phyloP scores from a whole-genome alignment of 2,888 invertebrate species.

The Brachypterus glaber region DNA sequence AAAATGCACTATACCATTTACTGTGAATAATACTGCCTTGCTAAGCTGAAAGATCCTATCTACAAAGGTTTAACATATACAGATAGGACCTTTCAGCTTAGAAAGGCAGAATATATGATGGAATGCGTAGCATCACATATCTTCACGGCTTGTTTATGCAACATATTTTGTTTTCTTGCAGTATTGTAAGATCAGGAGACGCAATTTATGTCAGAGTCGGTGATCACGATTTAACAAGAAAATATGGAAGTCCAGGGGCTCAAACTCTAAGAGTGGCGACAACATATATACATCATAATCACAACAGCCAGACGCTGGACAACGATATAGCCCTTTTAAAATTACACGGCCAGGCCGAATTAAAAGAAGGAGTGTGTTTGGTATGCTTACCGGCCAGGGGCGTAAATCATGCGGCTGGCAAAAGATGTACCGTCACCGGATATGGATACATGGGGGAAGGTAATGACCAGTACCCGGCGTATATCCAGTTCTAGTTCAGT shows the following conservation, averaged over 20 bases:
- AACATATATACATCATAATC: slow-evolving; percentile 91
- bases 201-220: slow-evolving; percentile 89
- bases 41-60: no score
- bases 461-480: no score
- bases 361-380: slow-evolving; percentile 75
- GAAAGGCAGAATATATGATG: no score
- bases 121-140: no score
- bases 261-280: slow-evolving; percentile 85
- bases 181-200: slow-evolving; percentile 88
- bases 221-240: slow-evolving; percentile 82
- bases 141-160: no score
- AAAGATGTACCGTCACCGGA: slow-evolving; percentile 85
- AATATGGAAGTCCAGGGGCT: slow-evolving; percentile 85
- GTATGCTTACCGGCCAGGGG: slow-evolving; percentile 85
- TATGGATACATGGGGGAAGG: slow-evolving; percentile 95
- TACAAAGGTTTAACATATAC: no score
- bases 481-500: no score
- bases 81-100: no score
- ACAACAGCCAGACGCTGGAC: slow-evolving; percentile 88
- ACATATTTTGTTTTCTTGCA: slow-evolving; percentile 36
- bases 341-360: slow-evolving; percentile 78
- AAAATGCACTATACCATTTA: no score
- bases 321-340: slow-evolving; percentile 90
- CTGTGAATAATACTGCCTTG: no score
- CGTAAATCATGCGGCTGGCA: slow-evolving; percentile 80